Evolutionary conservation across 1,140 invertebrate genomes (phyloP).

Genomic region (Zaprionus taronus): DNA sequence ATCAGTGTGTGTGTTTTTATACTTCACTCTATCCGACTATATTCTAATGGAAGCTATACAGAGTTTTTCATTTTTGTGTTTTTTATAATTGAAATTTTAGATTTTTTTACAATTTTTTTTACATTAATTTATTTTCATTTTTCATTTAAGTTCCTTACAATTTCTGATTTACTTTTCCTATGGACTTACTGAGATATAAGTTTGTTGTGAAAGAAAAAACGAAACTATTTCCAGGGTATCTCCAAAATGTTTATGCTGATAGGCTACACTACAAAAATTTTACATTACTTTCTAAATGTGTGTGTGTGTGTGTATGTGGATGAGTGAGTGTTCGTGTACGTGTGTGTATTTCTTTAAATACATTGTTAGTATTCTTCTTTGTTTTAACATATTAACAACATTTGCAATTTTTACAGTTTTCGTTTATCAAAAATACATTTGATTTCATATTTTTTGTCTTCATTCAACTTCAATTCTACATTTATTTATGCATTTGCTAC

Average conservation of each 20-base stretch:
- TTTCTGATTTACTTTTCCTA: conserved; percentile 30
- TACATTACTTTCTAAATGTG: conserved; percentile 32
- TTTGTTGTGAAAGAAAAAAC: conserved; percentile 14
- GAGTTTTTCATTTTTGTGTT: conserved; percentile 15
- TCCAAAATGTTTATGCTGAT: conserved; percentile 18
- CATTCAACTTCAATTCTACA: conserved; percentile 52
- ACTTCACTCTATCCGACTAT: conserved; percentile 33
- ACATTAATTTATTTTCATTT: conserved; percentile 11
- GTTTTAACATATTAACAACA: conserved; percentile 53
- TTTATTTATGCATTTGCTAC: conserved; percentile 55
- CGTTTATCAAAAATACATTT: conserved; percentile 74
- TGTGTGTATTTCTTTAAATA: conserved; percentile 45
- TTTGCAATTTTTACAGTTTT: conserved; percentile 47
- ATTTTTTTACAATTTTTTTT: conserved; percentile 13
- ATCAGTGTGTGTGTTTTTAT: conserved; percentile 12
- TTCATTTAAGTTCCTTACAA: conserved; percentile 34
- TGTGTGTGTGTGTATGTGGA: conserved; percentile 18
- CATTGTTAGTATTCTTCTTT: conserved; percentile 39
- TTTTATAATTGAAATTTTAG: conserved; percentile 13
- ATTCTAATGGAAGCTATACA: conserved; percentile 71
- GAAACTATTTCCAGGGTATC: conserved; percentile 28
- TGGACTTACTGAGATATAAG: conserved; percentile 38
- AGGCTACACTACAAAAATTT: conserved; percentile 32
- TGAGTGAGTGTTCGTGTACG: conserved; percentile 7
- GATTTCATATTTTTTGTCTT: conserved; percentile 53